phyloP scores from a whole-genome alignment of 2,113 vertebrate species.

The Coregonus clupeaformis region DNA sequence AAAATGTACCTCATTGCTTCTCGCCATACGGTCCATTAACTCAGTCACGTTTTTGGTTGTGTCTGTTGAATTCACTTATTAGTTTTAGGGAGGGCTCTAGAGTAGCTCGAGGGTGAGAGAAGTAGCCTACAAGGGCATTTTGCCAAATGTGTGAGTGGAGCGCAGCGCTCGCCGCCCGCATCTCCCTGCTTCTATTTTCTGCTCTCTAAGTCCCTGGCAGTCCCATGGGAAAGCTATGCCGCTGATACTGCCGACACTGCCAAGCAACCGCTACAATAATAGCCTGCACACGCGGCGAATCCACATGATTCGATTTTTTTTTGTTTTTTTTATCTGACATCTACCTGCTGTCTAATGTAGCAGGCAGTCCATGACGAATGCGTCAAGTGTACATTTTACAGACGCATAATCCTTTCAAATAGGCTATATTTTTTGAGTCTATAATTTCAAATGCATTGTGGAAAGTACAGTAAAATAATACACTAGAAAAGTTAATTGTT shows the following conservation, averaged over 20 bases:
- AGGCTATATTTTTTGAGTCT: too few relatives aligned
- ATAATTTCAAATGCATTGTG: too few relatives aligned
- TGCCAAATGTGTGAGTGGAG: slow-evolving; percentile 8
- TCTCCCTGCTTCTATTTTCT: slow-evolving; percentile 22
- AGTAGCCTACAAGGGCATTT: neutral
- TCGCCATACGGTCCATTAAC: neutral
- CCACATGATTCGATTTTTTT: too few relatives aligned
- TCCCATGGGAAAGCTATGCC: slow-evolving; percentile 16
- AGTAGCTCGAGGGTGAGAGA: neutral
- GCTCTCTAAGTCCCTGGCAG: slow-evolving; percentile 8
- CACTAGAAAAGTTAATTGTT: too few relatives aligned
- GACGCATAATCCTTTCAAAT: too few relatives aligned
- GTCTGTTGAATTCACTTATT: neutral
- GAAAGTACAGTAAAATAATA: too few relatives aligned
- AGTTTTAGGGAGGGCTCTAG: too few relatives aligned
- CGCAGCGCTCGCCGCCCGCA: neutral
- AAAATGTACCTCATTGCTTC: neutral
- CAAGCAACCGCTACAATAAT: slow-evolving; percentile 18
- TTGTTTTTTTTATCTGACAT: too few relatives aligned
- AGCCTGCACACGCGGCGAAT: too few relatives aligned
- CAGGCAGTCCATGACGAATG: too few relatives aligned
- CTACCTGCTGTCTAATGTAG: too few relatives aligned
- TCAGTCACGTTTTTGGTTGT: neutral
- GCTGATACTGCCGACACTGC: slow-evolving; percentile 8
- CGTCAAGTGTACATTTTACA: too few relatives aligned